phyloP scores from a whole-genome alignment of 92 coral and sea anemone genomes.

The Porites lobata region DNA sequence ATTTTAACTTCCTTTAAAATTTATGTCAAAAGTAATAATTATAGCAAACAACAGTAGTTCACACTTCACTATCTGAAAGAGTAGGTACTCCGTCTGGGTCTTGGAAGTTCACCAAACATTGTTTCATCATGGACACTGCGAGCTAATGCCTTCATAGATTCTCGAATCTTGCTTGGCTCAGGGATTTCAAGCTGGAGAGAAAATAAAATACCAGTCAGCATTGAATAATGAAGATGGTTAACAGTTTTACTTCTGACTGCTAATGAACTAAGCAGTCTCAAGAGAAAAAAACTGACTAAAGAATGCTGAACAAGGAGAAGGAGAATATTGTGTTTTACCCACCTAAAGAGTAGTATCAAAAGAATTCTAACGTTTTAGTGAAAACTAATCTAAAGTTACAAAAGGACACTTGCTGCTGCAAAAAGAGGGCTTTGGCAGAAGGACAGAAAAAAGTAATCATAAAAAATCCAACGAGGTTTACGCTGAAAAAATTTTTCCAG shows the following conservation, averaged over 20 bases:
- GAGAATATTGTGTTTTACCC: no score
- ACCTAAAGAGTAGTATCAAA: no score
- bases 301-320: no score
- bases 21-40: no score
- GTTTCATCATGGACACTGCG: conserved; percentile 91
- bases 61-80: conserved; percentile 28
- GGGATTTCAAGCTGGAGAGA: conserved; percentile 75
- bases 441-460: no score
- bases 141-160: conserved; percentile 95
- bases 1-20: background rate
- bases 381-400: no score
- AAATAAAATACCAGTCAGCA: background rate
- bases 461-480: no score
- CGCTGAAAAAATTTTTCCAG: no score
- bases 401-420: no score
- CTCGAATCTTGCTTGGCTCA: conserved; percentile 91
- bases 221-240: background rate
- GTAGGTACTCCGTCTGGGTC: conserved; percentile 82
- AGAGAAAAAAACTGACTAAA: no score
- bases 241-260: background rate
- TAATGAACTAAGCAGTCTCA: background rate
- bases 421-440: no score
- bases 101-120: conserved; percentile 96
- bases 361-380: no score
- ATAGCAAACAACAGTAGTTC: background rate